Percentiles rank a stretch among this genome's conserved stretches.
Conservation (phyloP, 2,888 invertebrate genomes). For the Merodon equestris region DNA sequence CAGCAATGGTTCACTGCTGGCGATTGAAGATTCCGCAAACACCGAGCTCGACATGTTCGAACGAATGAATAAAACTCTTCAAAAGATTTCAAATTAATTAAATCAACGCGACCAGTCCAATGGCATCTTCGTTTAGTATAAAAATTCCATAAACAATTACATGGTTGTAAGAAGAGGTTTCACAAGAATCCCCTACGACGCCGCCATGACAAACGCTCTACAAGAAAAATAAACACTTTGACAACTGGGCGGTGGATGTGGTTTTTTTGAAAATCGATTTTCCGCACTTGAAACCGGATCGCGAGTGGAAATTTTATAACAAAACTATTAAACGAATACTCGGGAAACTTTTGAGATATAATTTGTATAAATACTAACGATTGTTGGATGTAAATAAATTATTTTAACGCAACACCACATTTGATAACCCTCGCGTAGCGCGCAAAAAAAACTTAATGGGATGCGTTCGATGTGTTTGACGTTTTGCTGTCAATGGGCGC, state of each 20-base stretch:
- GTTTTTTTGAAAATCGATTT: constrained; percentile 36
- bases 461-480: constrained; percentile 26
- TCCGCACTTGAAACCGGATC: neutral
- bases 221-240: constrained; percentile 64
- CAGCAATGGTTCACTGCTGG: constrained; percentile 31
- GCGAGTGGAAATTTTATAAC: neutral
- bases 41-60: constrained; percentile 77
- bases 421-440: constrained; percentile 50
- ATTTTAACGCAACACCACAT: constrained; percentile 51
- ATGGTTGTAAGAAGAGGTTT: constrained; percentile 11
- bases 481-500: neutral
- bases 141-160: constrained; percentile 19
- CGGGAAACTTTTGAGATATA: constrained; percentile 5
- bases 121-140: constrained; percentile 10
- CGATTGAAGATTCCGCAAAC: constrained; percentile 73
- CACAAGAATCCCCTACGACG: constrained; percentile 44
- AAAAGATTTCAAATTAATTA: constrained; percentile 5
- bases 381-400: constrained; percentile 39
- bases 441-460: constrained; percentile 52
- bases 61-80: too few relatives aligned
- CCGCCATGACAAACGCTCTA: constrained; percentile 65
- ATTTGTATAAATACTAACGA: constrained; percentile 16
- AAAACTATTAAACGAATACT: constrained; percentile 19
- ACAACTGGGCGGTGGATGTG: constrained; percentile 52
- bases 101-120: neutral